These are phyloP conservation scores for Lepisosteus oculatus DNA, from an alignment of 2,113 vertebrate species.

Conservation along the genomic window DNA sequence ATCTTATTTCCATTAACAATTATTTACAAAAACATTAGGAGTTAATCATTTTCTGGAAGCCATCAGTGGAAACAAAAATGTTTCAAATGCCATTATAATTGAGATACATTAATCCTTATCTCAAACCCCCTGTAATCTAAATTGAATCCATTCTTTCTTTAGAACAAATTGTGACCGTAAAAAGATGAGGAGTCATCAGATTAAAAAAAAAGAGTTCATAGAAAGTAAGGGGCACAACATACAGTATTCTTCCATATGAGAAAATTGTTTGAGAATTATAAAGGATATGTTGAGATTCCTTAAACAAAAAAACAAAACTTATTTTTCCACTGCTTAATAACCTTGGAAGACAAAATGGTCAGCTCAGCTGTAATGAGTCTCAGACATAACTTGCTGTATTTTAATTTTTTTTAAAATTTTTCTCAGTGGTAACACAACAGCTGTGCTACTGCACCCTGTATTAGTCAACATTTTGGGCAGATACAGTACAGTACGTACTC, in stretches of 20 bases:
- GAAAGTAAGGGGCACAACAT: neutral
- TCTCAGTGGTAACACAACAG: too few species aligned
- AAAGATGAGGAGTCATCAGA: conserved; percentile 10
- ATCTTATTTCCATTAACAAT: conserved; percentile 19
- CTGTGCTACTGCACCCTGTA: too few species aligned
- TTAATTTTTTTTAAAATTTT: too few species aligned
- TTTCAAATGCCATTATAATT: conserved; percentile 8
- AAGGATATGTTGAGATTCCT: conserved; percentile 11
- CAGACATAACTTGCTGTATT: too few species aligned
- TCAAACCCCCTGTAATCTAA: conserved; percentile 13
- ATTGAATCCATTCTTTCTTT: conserved; percentile 15
- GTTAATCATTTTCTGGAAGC: conserved; percentile 17
- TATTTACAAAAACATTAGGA: conserved; percentile 4
- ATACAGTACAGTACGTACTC: too few species aligned
- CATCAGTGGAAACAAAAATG: neutral
- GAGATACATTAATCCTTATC: neutral
- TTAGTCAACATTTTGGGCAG: too few species aligned
- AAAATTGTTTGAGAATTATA: conserved; percentile 6
- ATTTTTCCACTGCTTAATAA: too few species aligned
- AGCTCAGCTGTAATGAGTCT: too few species aligned
- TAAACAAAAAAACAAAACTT: conserved; percentile 6
- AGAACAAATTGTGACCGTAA: conserved; percentile 13
- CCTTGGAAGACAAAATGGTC: too few species aligned
- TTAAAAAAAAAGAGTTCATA: conserved; percentile 6
- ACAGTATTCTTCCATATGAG: conserved; percentile 3